phyloP scores from a whole-genome alignment of 2,888 invertebrate species.

The Dolomedes plantarius region DNA sequence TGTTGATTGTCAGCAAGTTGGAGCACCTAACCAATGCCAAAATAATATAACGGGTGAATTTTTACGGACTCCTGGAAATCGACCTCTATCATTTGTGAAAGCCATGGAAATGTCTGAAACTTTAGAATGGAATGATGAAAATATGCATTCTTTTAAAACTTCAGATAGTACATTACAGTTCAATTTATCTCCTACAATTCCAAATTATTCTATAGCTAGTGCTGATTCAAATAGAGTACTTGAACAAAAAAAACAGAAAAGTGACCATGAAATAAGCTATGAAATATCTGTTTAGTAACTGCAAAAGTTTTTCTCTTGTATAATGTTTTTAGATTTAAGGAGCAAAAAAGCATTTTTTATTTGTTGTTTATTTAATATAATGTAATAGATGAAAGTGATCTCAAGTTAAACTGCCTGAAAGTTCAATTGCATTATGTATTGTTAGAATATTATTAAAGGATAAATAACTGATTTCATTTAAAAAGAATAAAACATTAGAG shows the following conservation, averaged over 20 bases:
- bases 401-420: too few relatives aligned
- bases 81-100: constrained; percentile 77
- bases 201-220: constrained; percentile 34
- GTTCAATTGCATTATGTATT: too few relatives aligned
- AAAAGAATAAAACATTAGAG: too few relatives aligned
- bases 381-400: too few relatives aligned
- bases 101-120: constrained; percentile 77
- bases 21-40: constrained; percentile 47
- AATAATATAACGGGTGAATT: constrained; percentile 54
- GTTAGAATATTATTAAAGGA: too few relatives aligned
- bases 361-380: too few relatives aligned
- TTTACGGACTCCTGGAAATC: constrained; percentile 62
- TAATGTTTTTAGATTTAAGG: too few relatives aligned
- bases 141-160: constrained; percentile 7
- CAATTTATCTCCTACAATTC: background rate
- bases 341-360: too few relatives aligned
- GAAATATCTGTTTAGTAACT: constrained; percentile 73
- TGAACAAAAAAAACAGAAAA: constrained; percentile 49
- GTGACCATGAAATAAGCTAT: constrained; percentile 73
- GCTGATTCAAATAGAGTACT: background rate
- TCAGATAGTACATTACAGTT: background rate
- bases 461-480: too few relatives aligned
- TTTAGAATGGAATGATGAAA: constrained; percentile 71
- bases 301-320: too few relatives aligned
- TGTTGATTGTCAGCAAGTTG: constrained; percentile 52